Base-by-base conservation (phyloP, 2,888 invertebrate species). In the Ectobius pallidus region DNA sequence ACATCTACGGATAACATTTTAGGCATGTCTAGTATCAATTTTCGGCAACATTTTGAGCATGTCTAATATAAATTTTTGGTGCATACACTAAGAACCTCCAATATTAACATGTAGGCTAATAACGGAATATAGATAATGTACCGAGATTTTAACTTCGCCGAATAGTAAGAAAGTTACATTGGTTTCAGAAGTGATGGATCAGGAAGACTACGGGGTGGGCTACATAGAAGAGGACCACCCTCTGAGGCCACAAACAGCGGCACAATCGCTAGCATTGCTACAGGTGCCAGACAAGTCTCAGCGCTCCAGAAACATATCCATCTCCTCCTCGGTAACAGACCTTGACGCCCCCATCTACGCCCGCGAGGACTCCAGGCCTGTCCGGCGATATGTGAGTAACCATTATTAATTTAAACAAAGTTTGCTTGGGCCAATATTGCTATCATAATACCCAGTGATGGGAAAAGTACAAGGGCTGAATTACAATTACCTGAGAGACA, bases 321-420 rank as follows among this genome's bases (percentile, higher is more conserved):
- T 87, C 76, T 86, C 87, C 30, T 87, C 87, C 76, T 86, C 84
- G 77, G 83, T 87, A 74, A 87, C 85, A 77, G 87, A 87, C 78
- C 80, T 87, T 79, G 87, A 87, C 76, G 85, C 85, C 52, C 87
- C 87, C n/a, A 87, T 87, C 76, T 87, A 87, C 76, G 80, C 82
- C 58, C 80, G 84, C 22, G 82, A 84, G 71, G 32, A 44, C n/a
- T 16, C 62, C 2, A 11, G 30, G 16, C 25, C 70, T 1, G 14
- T 22, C 6, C 16, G 20, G n/a, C 46, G 20, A 6, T 65, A 63
- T 11, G 71, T 71, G 65, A 71, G 71, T 71, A 2, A 34, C 6
- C 34, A 34, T 6, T 34, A 34, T n/a, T n/a, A n/a, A n/a, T n/a
- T n/a, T n/a, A n/a, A n/a, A n/a, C n/a, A n/a, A n/a, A n/a, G n/a